Conservation (phyloP, 2,888 invertebrate species). For the Pycnomerus fuliginosus region DNA sequence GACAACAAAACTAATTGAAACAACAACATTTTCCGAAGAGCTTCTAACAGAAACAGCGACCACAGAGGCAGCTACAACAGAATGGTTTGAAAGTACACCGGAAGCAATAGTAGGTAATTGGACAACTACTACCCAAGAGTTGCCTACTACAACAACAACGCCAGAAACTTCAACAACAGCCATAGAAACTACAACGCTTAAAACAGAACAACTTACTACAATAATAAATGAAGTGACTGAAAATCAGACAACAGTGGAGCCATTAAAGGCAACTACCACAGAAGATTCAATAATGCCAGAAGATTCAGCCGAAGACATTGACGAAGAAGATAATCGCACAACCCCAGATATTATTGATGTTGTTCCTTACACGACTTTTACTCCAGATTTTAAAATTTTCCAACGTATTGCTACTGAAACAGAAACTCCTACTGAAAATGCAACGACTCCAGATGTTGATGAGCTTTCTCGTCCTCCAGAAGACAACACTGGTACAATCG, state of each 20-base stretch:
- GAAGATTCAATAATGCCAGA: too few species aligned
- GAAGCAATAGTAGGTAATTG: not conserved
- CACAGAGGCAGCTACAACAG: slow-evolving; percentile 2
- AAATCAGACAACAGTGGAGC: slow-evolving; percentile 3
- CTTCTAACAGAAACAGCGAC: slow-evolving; percentile 6
- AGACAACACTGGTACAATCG: slow-evolving; percentile 68
- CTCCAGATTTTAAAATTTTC: slow-evolving; percentile 3
- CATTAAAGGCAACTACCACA: too few species aligned
- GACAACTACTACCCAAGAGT: not conserved
- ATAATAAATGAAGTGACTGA: slow-evolving; percentile 2
- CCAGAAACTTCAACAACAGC: slow-evolving; percentile 40
- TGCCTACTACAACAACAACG: slow-evolving; percentile 30
- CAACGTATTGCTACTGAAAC: slow-evolving; percentile 1
- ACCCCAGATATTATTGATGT: not conserved
- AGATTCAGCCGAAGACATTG: slow-evolving; percentile 20
- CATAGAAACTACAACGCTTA: slow-evolving; percentile 12
- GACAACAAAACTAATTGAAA: slow-evolving; percentile 7
- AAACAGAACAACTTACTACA: slow-evolving; percentile 13
- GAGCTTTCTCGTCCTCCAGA: too few species aligned
- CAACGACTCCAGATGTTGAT: slow-evolving; percentile 46
- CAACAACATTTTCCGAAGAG: slow-evolving; percentile 2
- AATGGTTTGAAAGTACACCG: slow-evolving; percentile 1
- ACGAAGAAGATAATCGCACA: slow-evolving; percentile 19
- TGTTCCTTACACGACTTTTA: not conserved
- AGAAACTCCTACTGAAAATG: slow-evolving; percentile 26